Base-by-base conservation (phyloP, 2,888 invertebrate species). In the Nysson spinosus region DNA sequence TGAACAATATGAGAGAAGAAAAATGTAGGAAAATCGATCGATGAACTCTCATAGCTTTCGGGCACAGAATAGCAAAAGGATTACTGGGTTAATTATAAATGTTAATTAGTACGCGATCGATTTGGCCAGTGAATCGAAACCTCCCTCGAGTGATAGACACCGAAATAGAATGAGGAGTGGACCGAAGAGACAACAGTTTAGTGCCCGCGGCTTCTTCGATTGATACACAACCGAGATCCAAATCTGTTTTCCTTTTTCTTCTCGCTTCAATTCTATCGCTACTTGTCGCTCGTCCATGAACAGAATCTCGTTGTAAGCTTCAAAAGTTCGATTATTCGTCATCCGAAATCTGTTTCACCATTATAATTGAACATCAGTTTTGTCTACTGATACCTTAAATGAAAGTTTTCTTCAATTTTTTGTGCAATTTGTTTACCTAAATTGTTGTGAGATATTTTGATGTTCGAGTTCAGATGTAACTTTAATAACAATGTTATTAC, bases 41-140 rank as follows among this genome's bases (percentile, higher is more conserved):
- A 3, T 2, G 35, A 39, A 39, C 39, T 20, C 9, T 32, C 52
- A 28, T 28, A 12, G 46, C 47, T 71, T 66, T 63, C 44, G 37
- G 50, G 54, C 58, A 37, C 52, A 39, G 69, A 68, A 69, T 66
- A 65, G 65, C 72, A 77, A 79, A 79, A 72, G 70, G 64, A 72
- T 75, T 73, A 75, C 68, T 20, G 71, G 75, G 75, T 75, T 85
- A 86, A 86, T 86, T 86, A 86, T 86, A 87, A 87, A 85, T 85
- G 85, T 83, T 85, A 87, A 87, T 87, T 85, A 85, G 86, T 85
- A 69, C 87, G 79, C 81, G 87, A 86, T 87, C 85, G 86, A 86
- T 84, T 86, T 86, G 86, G 86, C 86, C 75, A 72, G 82, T 82
- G 81, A 81, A 79, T 84, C 76, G 81, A 77, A 77, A 75, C 74